Conservation (phyloP, 2,797 vertebrate genomes). For the Poeciliopsis gracilis region DNA sequence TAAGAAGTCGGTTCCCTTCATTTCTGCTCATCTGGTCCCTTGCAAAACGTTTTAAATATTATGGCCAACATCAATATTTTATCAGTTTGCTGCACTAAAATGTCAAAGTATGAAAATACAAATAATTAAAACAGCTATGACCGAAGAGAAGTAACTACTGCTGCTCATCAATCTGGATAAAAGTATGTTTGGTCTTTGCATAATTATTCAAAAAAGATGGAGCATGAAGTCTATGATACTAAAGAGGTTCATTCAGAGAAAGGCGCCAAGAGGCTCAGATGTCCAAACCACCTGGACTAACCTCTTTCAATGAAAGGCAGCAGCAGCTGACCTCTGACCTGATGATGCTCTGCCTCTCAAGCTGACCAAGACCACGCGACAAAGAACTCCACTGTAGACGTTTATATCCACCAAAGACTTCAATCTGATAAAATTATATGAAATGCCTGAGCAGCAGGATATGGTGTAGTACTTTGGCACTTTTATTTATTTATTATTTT, state of each 20-base stretch:
- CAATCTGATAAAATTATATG: not conserved
- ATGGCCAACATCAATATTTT: not conserved
- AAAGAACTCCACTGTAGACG: not conserved
- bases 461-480: not conserved
- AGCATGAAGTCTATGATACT: not conserved
- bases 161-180: not conserved
- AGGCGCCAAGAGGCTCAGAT: not conserved
- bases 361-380: not conserved
- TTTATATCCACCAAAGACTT: not conserved
- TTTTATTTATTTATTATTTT: not conserved
- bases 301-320: not conserved
- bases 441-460: not conserved
- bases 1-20: not conserved
- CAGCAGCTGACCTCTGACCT: not conserved
- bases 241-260: not conserved
- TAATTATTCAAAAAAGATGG: not conserved
- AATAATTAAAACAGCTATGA: not conserved
- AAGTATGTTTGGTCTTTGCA: not conserved
- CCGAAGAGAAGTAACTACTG: not conserved
- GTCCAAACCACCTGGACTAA: not conserved
- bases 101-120: not conserved
- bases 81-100: not conserved
- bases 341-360: not conserved
- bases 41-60: not conserved
- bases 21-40: not conserved